Conservation (phyloP, 2,113 vertebrate genomes). For the Nycticorax nycticorax region DNA sequence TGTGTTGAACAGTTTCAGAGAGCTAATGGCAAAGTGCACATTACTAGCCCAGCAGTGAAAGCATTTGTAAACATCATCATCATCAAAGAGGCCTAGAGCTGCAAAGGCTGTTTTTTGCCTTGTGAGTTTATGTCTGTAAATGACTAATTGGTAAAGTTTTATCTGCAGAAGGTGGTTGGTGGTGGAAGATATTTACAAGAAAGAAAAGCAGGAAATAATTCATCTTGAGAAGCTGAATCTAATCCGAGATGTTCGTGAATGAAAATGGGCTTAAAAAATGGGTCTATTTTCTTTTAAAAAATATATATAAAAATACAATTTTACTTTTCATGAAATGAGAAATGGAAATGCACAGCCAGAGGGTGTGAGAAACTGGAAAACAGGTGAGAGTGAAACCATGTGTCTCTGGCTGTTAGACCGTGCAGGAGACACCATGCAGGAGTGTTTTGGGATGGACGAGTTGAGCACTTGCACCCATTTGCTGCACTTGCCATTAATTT, state of each 20-base stretch:
- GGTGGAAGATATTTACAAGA: slow-evolving; percentile 71
- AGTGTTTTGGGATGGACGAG: not conserved
- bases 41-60: slow-evolving; percentile 63
- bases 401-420: not conserved
- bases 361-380: not conserved
- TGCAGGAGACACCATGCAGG: not conserved
- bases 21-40: slow-evolving; percentile 71
- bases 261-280: not conserved
- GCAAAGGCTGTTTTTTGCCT: slow-evolving; percentile 69
- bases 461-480: not conserved
- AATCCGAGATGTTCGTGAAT: not conserved
- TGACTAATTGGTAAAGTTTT: slow-evolving; percentile 75
- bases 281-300: not conserved
- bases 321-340: not conserved
- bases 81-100: slow-evolving; percentile 65
- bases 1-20: slow-evolving; percentile 39
- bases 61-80: slow-evolving; percentile 72
- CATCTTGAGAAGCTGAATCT: slow-evolving; percentile 58
- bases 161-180: slow-evolving; percentile 72
- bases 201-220: slow-evolving; percentile 75
- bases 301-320: not conserved
- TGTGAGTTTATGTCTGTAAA: slow-evolving; percentile 70
- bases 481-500: not conserved
- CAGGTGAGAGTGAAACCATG: not conserved
- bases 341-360: not conserved